phyloP scores from a whole-genome alignment of 2,113 vertebrate species.

The Scytalopus superciliaris region DNA sequence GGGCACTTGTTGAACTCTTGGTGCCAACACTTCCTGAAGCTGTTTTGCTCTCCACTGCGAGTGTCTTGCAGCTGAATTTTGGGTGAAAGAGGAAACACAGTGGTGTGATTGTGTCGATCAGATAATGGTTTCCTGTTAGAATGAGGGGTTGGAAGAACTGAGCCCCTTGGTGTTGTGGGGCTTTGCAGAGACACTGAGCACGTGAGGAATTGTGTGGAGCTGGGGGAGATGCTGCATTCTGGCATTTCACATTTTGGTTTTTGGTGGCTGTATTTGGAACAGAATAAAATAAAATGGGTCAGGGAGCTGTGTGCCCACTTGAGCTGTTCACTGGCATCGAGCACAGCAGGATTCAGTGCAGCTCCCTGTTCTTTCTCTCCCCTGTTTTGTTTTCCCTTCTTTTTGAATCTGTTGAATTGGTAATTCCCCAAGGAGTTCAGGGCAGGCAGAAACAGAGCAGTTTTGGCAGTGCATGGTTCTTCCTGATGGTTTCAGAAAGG shows the following conservation, averaged over 20 bases:
- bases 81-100: constrained; percentile 7
- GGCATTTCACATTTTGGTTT: not conserved
- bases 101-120: not conserved
- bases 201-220: not conserved
- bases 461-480: not conserved
- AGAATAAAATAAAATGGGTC: not conserved
- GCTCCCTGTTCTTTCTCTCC: not conserved
- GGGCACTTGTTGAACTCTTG: not conserved
- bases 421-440: not conserved
- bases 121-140: constrained; percentile 51
- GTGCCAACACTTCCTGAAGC: not conserved
- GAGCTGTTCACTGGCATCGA: not conserved
- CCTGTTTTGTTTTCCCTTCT: not conserved
- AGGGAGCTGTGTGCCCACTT: not conserved
- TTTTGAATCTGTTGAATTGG: not conserved
- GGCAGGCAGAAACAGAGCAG: not conserved
- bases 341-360: not conserved
- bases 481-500: not conserved
- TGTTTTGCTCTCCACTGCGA: not conserved
- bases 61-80: not conserved
- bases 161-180: not conserved
- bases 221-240: not conserved
- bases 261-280: not conserved
- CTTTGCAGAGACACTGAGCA: not conserved
- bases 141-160: not conserved